A percentile compares a stretch with the other conserved stretches of the same genome.
Conservation (phyloP, 1,140 invertebrate genomes). For the Pogonomyrmex californicus region DNA sequence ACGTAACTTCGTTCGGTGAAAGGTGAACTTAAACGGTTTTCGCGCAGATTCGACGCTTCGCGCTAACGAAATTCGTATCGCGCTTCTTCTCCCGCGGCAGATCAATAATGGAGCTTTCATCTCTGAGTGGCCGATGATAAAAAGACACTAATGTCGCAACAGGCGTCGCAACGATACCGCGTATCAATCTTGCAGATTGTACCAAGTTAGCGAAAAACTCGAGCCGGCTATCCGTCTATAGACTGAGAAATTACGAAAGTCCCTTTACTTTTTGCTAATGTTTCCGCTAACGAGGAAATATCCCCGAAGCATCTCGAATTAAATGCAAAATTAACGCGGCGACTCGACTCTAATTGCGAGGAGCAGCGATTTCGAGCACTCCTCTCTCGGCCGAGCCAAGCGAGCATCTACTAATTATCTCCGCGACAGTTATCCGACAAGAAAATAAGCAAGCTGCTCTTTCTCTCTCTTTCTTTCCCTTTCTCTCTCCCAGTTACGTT, state of each 20-base stretch:
- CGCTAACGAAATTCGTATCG: background rate
- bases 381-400: constrained; percentile 12
- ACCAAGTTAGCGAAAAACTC: background rate
- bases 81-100: background rate
- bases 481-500: constrained; percentile 43
- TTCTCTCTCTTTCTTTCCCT: background rate
- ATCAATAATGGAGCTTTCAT: constrained; percentile 35
- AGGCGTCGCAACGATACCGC: background rate
- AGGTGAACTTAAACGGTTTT: background rate
- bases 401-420: constrained; percentile 65
- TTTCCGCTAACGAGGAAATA: constrained; percentile 59
- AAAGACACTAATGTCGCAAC: background rate
- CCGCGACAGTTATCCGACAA: constrained; percentile 60
- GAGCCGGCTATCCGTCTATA: background rate
- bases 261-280: constrained; percentile 36
- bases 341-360: constrained; percentile 59
- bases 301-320: constrained; percentile 41
- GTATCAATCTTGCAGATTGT: constrained; percentile 27
- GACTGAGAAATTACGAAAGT: constrained; percentile 9
- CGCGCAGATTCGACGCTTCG: background rate
- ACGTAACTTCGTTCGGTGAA: background rate
- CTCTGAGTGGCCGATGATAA: background rate
- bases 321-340: constrained; percentile 62
- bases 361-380: constrained; percentile 54
- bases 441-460: constrained; percentile 46